Conservation (phyloP, 2,113 vertebrate species). For the Tyrannus savana region DNA sequence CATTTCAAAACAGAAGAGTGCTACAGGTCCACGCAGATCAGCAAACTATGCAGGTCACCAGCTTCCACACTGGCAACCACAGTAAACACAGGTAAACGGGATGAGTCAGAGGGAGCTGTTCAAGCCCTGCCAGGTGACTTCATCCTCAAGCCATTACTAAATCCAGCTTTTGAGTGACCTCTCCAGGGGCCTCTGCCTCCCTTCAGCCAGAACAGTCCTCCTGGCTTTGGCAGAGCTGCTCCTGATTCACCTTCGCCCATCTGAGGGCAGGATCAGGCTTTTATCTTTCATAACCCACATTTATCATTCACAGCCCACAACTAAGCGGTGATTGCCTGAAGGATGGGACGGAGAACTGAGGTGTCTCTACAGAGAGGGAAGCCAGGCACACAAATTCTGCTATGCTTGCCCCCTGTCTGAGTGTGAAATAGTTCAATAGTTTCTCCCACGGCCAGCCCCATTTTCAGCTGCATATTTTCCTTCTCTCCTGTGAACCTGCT, state of each 20-base stretch:
- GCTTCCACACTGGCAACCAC: accelerated
- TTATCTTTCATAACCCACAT: not conserved
- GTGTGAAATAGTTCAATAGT: not conserved
- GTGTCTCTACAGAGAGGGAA: not conserved
- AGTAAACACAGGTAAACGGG: not conserved
- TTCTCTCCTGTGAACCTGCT: not conserved
- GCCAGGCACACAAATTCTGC: not conserved
- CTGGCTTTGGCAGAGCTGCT: not conserved
- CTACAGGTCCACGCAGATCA: not conserved
- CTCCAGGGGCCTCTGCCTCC: not conserved
- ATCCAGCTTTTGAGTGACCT: not conserved
- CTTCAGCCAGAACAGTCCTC: not conserved
- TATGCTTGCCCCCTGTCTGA: not conserved
- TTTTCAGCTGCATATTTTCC: not conserved
- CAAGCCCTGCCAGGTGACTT: not conserved
- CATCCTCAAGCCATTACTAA: not conserved
- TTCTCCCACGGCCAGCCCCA: not conserved
- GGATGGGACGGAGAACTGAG: not conserved
- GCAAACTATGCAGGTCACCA: not conserved
- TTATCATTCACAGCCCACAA: not conserved
- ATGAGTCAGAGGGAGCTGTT: not conserved
- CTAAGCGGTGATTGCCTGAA: not conserved
- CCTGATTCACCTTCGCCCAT: not conserved
- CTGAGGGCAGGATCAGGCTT: not conserved
- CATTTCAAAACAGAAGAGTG: not conserved